Evolutionary conservation across 2,113 vertebrate species (phyloP).

Genomic region (Regulus satrapa): DNA sequence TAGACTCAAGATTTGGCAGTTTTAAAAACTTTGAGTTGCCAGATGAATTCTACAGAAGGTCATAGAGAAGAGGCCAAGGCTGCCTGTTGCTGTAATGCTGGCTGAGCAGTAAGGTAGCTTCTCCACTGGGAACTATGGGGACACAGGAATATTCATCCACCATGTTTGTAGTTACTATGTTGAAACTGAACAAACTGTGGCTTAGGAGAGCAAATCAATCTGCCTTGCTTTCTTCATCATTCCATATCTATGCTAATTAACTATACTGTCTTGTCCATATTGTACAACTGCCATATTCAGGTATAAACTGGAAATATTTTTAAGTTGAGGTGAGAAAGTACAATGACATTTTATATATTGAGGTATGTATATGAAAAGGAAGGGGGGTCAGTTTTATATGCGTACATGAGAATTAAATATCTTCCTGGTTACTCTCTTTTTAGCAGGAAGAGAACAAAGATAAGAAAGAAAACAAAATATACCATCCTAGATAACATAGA

Average conservation of each 20-base stretch:
- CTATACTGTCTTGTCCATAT: background rate
- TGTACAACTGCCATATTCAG: background rate
- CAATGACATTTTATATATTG: background rate
- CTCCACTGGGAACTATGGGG: background rate
- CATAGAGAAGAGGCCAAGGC: background rate
- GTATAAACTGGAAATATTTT: background rate
- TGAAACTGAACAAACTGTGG: background rate
- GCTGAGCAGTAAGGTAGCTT: background rate
- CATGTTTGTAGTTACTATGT: background rate
- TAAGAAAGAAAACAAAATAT: constrained; percentile 88
- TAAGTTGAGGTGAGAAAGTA: background rate
- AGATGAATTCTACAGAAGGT: background rate
- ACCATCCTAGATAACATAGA: constrained; percentile 90
- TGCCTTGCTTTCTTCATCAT: background rate
- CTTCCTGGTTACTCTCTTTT: constrained; percentile 2
- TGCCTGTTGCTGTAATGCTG: background rate
- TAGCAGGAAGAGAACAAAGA: constrained; percentile 81
- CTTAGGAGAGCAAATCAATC: background rate
- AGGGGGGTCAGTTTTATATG: background rate
- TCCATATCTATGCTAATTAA: background rate
- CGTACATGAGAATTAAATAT: background rate
- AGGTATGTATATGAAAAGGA: background rate
- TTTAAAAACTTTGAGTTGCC: background rate
- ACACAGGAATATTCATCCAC: background rate
- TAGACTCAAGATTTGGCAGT: background rate